Percentiles rank a stretch among this genome's conserved stretches.
phyloP scores from a whole-genome alignment of 2,888 invertebrate genomes.

The Portevinia maculata region DNA sequence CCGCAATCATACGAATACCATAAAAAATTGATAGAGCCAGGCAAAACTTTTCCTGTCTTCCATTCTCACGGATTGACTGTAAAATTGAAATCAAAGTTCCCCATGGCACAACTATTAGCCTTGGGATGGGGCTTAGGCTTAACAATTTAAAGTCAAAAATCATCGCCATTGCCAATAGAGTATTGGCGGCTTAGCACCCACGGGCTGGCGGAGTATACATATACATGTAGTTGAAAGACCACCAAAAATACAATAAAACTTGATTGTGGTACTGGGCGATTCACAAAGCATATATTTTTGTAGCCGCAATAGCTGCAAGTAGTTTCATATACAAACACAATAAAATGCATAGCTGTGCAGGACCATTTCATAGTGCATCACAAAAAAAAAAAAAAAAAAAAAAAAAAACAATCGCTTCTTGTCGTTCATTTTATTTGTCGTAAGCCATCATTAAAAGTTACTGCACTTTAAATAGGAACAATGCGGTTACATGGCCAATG shows the following conservation, averaged over 20 bases:
- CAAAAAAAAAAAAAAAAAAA: no score
- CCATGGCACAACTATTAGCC: conserved; percentile 23
- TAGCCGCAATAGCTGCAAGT: no score
- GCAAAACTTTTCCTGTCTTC: conserved; percentile 55
- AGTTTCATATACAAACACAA: no score
- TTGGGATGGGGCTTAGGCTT: conserved; percentile 29
- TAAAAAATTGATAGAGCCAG: conserved; percentile 33
- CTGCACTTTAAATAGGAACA: conserved; percentile 14
- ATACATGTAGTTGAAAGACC: neutral
- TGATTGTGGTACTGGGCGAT: neutral
- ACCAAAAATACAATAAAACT: neutral
- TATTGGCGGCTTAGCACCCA: neutral
- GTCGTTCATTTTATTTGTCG: conserved; percentile 8
- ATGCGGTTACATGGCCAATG: neutral
- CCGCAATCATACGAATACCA: conserved; percentile 70
- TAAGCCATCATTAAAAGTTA: conserved; percentile 42
- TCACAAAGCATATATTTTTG: no score
- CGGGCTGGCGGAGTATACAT: neutral
- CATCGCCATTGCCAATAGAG: conserved; percentile 36
- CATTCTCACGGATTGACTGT: conserved; percentile 17
- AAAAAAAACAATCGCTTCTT: no score
- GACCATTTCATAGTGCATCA: no score
- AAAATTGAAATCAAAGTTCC: conserved; percentile 64
- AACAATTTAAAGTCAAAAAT: conserved; percentile 14
- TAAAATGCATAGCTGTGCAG: no score